Evolutionary conservation across 2,797 vertebrate species (phyloP).

Genomic region (Remorina albescens): DNA sequence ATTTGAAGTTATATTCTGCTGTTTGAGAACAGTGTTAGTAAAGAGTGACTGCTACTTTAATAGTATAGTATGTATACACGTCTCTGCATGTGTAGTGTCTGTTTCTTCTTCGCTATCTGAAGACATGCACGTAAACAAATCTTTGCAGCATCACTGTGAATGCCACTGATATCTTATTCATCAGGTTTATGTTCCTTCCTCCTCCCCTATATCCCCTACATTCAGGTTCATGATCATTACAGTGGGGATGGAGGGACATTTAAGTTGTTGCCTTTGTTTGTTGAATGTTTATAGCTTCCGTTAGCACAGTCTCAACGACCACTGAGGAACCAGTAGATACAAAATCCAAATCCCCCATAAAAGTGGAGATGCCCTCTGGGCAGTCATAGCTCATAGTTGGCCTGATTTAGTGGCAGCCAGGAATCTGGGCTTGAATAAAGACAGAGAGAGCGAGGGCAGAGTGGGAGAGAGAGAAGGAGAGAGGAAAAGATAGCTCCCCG

Average conservation of each 20-base stretch:
- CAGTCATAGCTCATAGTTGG: constrained; percentile 85
- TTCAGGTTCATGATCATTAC: constrained; percentile 73
- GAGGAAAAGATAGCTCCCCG: constrained; percentile 82
- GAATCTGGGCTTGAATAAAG: constrained; percentile 85
- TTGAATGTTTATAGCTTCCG: constrained; percentile 82
- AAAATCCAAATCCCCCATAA: constrained; percentile 84
- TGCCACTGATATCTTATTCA: constrained; percentile 64
- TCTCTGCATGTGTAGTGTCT: constrained; percentile 17
- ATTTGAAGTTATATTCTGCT: constrained; percentile 51
- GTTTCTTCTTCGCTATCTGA: constrained; percentile 41
- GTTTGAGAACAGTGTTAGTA: constrained; percentile 15
- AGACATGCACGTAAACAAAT: constrained; percentile 48
- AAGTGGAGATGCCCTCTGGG: constrained; percentile 84
- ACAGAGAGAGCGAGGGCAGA: constrained; percentile 80
- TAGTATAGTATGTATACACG: not conserved
- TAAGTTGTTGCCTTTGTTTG: constrained; percentile 80
- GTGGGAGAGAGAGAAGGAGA: constrained; percentile 68
- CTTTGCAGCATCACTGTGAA: constrained; percentile 56
- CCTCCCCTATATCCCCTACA: constrained; percentile 64
- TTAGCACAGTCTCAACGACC: constrained; percentile 80
- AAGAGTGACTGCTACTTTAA: constrained; percentile 26
- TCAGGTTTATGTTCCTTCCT: constrained; percentile 64
- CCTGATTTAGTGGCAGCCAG: constrained; percentile 87
- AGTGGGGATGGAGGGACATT: constrained; percentile 68
- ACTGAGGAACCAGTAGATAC: constrained; percentile 83